phyloP scores from a whole-genome alignment of 2,888 invertebrate species.

The Trichacis sp. region DNA sequence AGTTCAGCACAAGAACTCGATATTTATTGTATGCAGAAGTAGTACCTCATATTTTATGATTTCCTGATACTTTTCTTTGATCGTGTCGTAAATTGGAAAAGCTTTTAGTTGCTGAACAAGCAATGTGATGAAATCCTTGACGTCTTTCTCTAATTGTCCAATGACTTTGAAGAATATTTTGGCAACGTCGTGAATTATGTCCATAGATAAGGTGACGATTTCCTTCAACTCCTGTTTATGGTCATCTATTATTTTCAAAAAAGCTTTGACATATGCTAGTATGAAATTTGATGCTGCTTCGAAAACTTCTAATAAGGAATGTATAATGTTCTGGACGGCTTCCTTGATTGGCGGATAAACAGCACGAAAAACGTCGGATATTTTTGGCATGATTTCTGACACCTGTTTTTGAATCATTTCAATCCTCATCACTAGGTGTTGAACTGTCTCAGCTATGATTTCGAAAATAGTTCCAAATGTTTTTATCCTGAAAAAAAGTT shows the following conservation, averaged over 20 bases:
- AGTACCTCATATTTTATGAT: slow-evolving; percentile 62
- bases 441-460: slow-evolving; percentile 62
- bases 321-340: slow-evolving; percentile 65
- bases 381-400: slow-evolving; percentile 59
- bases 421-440: slow-evolving; percentile 61
- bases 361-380: slow-evolving; percentile 66
- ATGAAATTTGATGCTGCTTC: slow-evolving; percentile 67
- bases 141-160: slow-evolving; percentile 59
- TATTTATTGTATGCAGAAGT: not conserved
- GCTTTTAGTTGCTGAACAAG: slow-evolving; percentile 71
- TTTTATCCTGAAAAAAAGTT: slow-evolving; percentile 64
- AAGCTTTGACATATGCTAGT: slow-evolving; percentile 70
- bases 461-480: slow-evolving; percentile 66
- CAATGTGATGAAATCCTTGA: slow-evolving; percentile 67
- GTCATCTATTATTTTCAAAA: slow-evolving; percentile 74
- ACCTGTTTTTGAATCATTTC: slow-evolving; percentile 63
- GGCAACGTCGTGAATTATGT: slow-evolving; percentile 66
- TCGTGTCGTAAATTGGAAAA: slow-evolving; percentile 71
- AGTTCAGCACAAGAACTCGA: too few relatives aligned
- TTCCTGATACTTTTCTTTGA: slow-evolving; percentile 69
- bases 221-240: slow-evolving; percentile 78
- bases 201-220: slow-evolving; percentile 69
- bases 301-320: slow-evolving; percentile 69
- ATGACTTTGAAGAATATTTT: slow-evolving; percentile 59
- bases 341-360: slow-evolving; percentile 57